These are phyloP conservation scores for Acleris emargana DNA, from an alignment of 2,888 invertebrate species.

Conservation along the genomic window DNA sequence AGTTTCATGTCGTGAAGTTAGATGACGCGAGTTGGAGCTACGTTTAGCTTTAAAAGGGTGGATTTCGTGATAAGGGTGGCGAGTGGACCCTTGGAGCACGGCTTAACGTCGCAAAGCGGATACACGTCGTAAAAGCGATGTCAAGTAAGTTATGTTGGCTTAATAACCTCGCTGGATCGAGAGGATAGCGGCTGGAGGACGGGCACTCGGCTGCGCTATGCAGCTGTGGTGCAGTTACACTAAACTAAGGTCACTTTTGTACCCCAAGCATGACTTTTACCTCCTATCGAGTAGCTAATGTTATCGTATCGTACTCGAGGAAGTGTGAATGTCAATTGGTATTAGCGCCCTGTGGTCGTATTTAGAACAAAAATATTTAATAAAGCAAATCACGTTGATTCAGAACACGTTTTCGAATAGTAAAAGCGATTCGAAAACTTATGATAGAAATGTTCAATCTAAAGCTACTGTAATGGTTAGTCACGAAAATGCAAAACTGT, in stretches of 20 bases:
- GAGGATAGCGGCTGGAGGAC: constrained; percentile 31
- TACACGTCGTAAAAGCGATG: constrained; percentile 62
- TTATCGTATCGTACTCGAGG: too few relatives aligned
- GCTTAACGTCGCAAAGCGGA: constrained; percentile 57
- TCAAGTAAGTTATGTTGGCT: constrained; percentile 53
- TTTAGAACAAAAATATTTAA: too few relatives aligned
- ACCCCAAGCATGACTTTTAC: background rate
- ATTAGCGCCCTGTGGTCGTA: too few relatives aligned
- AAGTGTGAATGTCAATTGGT: too few relatives aligned
- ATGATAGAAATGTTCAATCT: too few relatives aligned
- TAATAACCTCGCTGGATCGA: constrained; percentile 43
- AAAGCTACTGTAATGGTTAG: background rate
- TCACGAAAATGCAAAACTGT: background rate
- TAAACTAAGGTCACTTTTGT: background rate
- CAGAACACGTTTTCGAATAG: too few relatives aligned
- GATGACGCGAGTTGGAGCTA: constrained; percentile 27
- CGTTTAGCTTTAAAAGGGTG: constrained; percentile 47
- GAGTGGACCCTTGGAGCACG: constrained; percentile 50
- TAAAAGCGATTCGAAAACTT: too few relatives aligned
- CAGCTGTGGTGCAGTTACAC: background rate
- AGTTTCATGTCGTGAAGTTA: constrained; percentile 20
- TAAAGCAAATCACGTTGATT: too few relatives aligned
- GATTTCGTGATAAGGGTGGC: constrained; percentile 52
- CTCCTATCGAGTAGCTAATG: too few relatives aligned
- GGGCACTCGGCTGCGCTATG: background rate